Conservation (phyloP, 2,113 vertebrate species). For the Vulpes vulpes region DNA sequence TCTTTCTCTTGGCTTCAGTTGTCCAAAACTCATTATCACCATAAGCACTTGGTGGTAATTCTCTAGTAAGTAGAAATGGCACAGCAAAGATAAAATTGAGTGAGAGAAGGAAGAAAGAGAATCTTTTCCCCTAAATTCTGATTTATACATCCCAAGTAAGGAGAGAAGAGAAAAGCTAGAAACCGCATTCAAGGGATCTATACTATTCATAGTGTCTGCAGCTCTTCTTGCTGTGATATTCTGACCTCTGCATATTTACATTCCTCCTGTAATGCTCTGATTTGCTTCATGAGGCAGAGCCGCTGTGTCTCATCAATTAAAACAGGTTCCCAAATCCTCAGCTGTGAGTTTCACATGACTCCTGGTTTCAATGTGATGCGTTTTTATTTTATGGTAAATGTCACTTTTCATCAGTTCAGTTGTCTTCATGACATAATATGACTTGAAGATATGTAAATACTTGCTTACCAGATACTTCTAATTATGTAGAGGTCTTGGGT, state of each 20-base stretch:
- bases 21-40: neutral
- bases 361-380: conserved; percentile 76
- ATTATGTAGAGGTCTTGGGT: conserved; percentile 81
- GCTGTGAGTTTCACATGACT: conserved; percentile 69
- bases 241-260: conserved; percentile 83
- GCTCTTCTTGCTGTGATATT: conserved; percentile 64
- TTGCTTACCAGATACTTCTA: conserved; percentile 84
- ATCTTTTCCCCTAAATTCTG: conserved; percentile 28
- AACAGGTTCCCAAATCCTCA: conserved; percentile 69
- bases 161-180: conserved; percentile 39
- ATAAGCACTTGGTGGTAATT: neutral
- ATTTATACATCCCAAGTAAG: conserved; percentile 45
- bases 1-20: neutral
- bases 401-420: conserved; percentile 86
- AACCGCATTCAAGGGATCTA: conserved; percentile 60
- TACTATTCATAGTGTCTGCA: conserved; percentile 48
- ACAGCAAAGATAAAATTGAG: neutral
- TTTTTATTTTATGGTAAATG: conserved; percentile 82
- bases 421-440: conserved; percentile 86
- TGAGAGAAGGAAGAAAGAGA: neutral
- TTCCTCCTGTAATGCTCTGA: conserved; percentile 74
- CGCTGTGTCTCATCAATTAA: conserved; percentile 79
- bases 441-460: conserved; percentile 88
- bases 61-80: neutral
- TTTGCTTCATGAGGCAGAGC: conserved; percentile 80